These are phyloP conservation scores for Merops nubicus DNA, from an alignment of 2,113 vertebrate genomes.

Conservation along the genomic window DNA sequence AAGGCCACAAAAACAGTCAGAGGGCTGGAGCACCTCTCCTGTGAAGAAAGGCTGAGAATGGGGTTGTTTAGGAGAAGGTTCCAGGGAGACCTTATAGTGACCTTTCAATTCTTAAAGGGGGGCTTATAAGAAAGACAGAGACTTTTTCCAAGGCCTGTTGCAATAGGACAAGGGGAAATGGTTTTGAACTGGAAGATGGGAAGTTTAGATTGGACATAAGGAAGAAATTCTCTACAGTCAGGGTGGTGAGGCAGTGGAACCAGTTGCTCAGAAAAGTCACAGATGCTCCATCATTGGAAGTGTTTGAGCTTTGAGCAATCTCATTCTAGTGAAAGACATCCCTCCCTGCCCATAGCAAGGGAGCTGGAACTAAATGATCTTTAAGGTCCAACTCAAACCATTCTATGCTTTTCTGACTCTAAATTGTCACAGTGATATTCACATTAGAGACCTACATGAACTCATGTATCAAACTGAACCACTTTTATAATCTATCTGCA, in stretches of 20 bases:
- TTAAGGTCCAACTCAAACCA: neutral
- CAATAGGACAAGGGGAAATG: rapidly evolving
- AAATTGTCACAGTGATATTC: neutral
- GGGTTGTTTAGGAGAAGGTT: neutral
- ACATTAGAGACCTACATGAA: neutral
- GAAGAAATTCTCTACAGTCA: neutral
- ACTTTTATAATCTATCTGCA: neutral
- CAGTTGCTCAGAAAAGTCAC: neutral
- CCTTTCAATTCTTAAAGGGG: too few relatives aligned
- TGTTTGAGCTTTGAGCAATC: neutral
- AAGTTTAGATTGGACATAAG: neutral
- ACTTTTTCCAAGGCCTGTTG: rapidly evolving
- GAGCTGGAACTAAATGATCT: neutral
- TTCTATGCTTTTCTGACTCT: rapidly evolving
- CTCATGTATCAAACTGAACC: neutral
- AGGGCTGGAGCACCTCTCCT: neutral
- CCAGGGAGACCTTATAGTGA: rapidly evolving
- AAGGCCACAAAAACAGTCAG: rapidly evolving
- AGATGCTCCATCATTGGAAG: neutral
- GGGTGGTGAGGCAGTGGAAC: too few relatives aligned
- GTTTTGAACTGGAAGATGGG: too few relatives aligned
- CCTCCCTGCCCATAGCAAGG: neutral
- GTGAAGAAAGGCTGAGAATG: neutral
- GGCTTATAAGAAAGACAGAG: neutral
- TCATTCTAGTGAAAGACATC: neutral